Evolutionary conservation across 2,797 vertebrate species (phyloP).

Genomic region (Clarias platycephalus): DNA sequence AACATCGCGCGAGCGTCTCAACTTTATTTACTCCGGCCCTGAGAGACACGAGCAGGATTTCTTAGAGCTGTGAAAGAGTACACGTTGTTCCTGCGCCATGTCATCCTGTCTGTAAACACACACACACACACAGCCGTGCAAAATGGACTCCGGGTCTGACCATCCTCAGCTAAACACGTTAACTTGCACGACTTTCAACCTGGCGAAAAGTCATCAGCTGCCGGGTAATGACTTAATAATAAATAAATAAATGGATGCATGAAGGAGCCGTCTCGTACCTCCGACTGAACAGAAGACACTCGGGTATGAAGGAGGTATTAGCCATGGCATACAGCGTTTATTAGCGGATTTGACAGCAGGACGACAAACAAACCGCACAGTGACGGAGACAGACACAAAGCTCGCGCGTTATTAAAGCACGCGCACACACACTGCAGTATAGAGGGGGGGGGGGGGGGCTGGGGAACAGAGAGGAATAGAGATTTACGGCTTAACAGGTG

Average conservation of each 20-base stretch:
- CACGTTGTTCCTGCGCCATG: conserved; percentile 61
- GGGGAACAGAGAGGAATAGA: conserved; percentile 1
- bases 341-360: conserved; percentile 39
- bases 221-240: neutral
- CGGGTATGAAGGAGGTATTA: conserved; percentile 7
- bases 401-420: conserved; percentile 22
- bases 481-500: conserved; percentile 59
- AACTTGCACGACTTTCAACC: neutral
- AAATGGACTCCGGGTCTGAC: conserved; percentile 69
- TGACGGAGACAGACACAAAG: conserved; percentile 16
- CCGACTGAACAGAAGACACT: neutral
- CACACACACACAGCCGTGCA: conserved; percentile 64
- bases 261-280: neutral
- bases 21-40: conserved; percentile 50
- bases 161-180: conserved; percentile 2
- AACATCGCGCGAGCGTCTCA: conserved; percentile 64
- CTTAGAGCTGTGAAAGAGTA: neutral
- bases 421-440: conserved; percentile 8
- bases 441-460: no score
- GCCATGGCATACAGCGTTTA: neutral
- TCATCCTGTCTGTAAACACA: conserved; percentile 71
- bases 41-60: neutral
- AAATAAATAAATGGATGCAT: neutral
- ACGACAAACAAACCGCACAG: conserved; percentile 26
- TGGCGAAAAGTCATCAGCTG: neutral